Percentiles rank a stretch among this genome's conserved stretches.
These are phyloP conservation scores for Popillia japonica DNA, from an alignment of 1,140 invertebrate genomes.

Conservation along the genomic window DNA sequence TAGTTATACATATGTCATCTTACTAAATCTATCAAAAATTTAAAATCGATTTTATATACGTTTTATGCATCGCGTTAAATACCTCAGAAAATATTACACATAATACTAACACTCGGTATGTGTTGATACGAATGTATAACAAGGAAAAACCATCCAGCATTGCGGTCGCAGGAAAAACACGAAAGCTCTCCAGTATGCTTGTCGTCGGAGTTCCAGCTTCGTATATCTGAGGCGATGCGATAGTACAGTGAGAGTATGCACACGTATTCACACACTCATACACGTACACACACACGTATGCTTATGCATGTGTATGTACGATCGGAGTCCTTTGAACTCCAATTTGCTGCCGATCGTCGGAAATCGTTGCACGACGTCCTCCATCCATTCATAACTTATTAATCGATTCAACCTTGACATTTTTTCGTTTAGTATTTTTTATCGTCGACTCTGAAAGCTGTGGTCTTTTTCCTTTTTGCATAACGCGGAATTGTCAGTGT, in stretches of 20 bases:
- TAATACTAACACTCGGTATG: too few relatives aligned
- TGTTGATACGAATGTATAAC: too few relatives aligned
- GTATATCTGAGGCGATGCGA: background rate
- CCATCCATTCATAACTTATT: slow-evolving; percentile 57
- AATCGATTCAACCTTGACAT: slow-evolving; percentile 58
- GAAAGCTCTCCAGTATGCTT: background rate
- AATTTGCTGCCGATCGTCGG: slow-evolving; percentile 6
- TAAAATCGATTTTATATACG: too few relatives aligned
- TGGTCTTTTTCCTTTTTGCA: slow-evolving; percentile 47
- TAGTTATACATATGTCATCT: too few relatives aligned
- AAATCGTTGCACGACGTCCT: slow-evolving; percentile 18
- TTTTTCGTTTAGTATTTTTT: slow-evolving; percentile 48
- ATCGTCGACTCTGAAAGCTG: slow-evolving; percentile 38
- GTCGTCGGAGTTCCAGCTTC: background rate
- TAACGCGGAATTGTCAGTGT: background rate
- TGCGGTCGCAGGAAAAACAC: background rate
- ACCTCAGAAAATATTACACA: too few relatives aligned
- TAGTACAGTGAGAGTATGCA: background rate
- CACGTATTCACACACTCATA: background rate
- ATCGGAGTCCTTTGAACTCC: slow-evolving; percentile 28
- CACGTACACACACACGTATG: too few relatives aligned
- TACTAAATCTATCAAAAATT: too few relatives aligned
- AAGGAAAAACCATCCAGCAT: too few relatives aligned
- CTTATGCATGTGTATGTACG: background rate
- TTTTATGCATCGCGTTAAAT: too few relatives aligned